Conservation (phyloP, 2,113 vertebrate species). For the Leptobrachium leishanense region DNA sequence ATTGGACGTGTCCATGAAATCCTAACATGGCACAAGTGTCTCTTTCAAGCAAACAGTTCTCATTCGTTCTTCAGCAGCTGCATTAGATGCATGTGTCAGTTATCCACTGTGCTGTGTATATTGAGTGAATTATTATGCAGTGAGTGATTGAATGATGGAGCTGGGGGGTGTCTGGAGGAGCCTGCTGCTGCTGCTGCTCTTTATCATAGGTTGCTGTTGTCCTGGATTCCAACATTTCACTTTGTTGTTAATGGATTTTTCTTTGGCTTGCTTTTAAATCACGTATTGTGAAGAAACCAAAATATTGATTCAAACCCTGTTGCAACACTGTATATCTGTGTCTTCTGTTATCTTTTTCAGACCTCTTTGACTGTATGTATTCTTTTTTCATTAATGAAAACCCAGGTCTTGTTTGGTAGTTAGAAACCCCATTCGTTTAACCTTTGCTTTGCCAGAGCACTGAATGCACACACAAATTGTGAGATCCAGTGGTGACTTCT, state of each 20-base stretch:
- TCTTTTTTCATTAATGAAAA: conserved; percentile 19
- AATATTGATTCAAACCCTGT: neutral
- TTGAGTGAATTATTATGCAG: neutral
- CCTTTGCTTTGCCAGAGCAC: neutral
- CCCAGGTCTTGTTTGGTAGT: conserved; percentile 10
- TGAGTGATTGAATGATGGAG: neutral
- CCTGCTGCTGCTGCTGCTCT: neutral
- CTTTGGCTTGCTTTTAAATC: neutral
- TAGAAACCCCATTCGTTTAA: neutral
- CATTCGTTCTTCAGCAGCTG: neutral
- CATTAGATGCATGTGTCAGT: too few species aligned
- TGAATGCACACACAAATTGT: neutral
- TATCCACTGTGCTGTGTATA: neutral
- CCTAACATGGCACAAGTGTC: too few species aligned
- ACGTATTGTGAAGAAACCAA: neutral
- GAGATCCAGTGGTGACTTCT: neutral
- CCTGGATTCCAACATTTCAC: neutral
- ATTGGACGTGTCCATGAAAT: too few species aligned
- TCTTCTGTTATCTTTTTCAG: neutral
- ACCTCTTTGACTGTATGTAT: neutral
- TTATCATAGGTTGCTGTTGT: neutral
- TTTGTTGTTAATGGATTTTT: neutral
- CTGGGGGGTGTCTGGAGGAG: neutral
- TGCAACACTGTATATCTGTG: neutral
- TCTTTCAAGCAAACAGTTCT: too few species aligned